Evolutionary conservation across 2,113 vertebrate species (phyloP), one percentile per base, ranked within the genome.

Genomic region (Ictidomys tridecemlineatus): DNA sequence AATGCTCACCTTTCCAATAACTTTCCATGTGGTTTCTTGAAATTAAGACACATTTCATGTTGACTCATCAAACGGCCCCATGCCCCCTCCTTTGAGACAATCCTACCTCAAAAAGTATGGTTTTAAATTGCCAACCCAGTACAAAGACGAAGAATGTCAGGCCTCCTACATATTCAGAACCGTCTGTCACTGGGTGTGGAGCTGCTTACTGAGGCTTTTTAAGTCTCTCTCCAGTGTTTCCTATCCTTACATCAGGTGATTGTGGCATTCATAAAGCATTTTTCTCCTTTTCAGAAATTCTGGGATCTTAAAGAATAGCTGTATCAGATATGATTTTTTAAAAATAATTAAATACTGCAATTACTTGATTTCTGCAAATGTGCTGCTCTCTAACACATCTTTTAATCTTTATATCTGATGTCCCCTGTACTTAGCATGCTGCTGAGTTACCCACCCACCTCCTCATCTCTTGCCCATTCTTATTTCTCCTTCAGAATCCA

Each of bases 31-130:
- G 95, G 45, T 53, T 96, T 86, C 61, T 70, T 39, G 39, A 96
- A 97, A 97, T 97, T 89, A 97, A 97, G 96, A 96, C 83, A 95
- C 84, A 94, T 90, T 96, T 97, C 92, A 97, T 91, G 65, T 92
- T 93, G 95, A 97, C 76, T 95, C 94, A 97, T 95, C 94, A 93
- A 93, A 96, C 32, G 4, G 80, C 80, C 48, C 37, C 73, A 9
- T 73, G 53, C 32, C 26, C 56, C 72, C 22, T 92, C 95, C 90
- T 93, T 82, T 67, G 92, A 95, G 95, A 93, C 34, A 83, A 90
- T 61, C 26, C 69, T 90, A 80, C 53, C 56, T 93, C 53, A 77
- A 65, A 96, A 97, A 92, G 67, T 53, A 53, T 0, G 39, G 30
- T 73, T 93, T 95, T 63, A 94, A 94, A 87, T 93, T 94, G 84